phyloP scores from a whole-genome alignment of 1,140 invertebrate species.

The Sitobion miscanthi region DNA sequence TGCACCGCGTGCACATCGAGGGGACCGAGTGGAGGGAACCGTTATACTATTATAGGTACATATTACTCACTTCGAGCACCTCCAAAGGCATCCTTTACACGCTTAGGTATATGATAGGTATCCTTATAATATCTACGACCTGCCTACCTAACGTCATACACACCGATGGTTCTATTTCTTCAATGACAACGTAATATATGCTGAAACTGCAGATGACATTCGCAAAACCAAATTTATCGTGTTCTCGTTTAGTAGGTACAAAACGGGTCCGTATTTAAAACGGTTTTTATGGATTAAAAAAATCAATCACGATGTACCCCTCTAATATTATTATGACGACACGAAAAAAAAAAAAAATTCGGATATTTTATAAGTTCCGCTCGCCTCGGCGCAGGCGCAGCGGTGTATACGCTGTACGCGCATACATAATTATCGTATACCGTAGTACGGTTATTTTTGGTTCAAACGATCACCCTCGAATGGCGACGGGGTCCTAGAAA shows the following conservation, averaged over 20 bases:
- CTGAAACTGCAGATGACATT: background rate
- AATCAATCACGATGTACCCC: background rate
- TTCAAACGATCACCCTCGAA: background rate
- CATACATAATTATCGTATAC: background rate
- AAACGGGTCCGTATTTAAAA: background rate
- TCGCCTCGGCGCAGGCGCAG: background rate
- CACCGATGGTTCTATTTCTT: background rate
- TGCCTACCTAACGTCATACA: background rate
- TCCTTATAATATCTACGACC: background rate
- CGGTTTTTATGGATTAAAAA: background rate
- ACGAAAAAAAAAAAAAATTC: background rate
- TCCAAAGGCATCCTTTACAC: background rate
- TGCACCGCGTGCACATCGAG: too few species aligned
- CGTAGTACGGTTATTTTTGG: background rate
- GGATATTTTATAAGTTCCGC: background rate
- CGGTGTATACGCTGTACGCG: too few species aligned
- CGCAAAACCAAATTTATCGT: background rate
- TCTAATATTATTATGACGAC: background rate
- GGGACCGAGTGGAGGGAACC: too few species aligned
- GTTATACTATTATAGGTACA: background rate
- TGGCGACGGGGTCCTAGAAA: background rate
- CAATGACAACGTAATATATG: background rate
- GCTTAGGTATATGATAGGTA: background rate
- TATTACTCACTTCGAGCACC: background rate
- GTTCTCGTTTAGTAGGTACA: background rate